Conservation (phyloP, 2,113 vertebrate species). For the Anguilla rostrata region DNA sequence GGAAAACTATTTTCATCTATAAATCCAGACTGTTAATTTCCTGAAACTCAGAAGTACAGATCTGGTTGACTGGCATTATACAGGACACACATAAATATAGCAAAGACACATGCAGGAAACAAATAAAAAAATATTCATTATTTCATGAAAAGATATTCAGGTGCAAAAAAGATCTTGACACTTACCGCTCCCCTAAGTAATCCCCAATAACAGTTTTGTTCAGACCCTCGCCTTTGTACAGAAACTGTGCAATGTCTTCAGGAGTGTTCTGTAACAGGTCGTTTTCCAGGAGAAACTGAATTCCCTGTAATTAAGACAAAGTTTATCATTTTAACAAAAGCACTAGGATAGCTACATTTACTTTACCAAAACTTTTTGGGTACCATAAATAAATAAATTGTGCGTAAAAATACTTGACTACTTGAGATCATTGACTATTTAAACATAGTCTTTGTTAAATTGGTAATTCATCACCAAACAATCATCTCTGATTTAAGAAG, state of each 20-base stretch:
- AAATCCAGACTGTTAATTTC: conserved; percentile 46
- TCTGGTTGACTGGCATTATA: conserved; percentile 40
- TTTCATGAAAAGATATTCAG: background rate
- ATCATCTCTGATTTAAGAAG: background rate
- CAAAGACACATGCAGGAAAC: background rate
- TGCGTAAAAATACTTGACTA: too few species aligned
- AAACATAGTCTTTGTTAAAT: background rate
- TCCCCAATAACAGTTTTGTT: conserved; percentile 98
- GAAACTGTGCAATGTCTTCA: conserved; percentile 94
- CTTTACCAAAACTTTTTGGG: too few species aligned
- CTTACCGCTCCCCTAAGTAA: conserved; percentile 95
- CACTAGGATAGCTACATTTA: background rate
- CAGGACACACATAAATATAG: conserved; percentile 40
- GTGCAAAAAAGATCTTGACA: conserved; percentile 18
- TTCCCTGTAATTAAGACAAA: conserved; percentile 73
- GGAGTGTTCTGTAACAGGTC: conserved; percentile 94
- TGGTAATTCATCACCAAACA: background rate
- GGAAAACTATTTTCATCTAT: conserved; percentile 41
- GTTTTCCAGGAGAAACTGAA: conserved; percentile 95
- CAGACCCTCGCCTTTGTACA: conserved; percentile 96
- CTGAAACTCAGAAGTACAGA: conserved; percentile 3
- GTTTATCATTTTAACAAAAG: background rate
- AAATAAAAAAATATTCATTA: background rate
- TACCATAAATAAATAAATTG: too few species aligned
- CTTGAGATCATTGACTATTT: background rate